Evolutionary conservation across 2,113 vertebrate genomes (phyloP), one percentile per base, ranked within the genome.

Genomic region (Todiramphus chloris): DNA sequence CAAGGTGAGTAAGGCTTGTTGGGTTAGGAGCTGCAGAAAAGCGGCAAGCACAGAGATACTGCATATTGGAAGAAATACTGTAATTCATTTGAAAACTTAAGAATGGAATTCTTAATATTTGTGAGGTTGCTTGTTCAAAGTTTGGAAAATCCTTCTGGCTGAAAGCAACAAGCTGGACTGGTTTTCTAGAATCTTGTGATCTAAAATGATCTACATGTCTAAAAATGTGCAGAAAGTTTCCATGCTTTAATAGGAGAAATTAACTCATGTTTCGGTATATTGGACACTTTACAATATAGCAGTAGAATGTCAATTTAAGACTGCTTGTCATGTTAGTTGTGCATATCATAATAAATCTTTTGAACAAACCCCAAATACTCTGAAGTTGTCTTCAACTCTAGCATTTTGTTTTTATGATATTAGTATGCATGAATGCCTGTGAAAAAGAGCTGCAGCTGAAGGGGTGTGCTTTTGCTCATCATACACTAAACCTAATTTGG

Each of bases 381-480:
- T 82, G 93, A 94, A 97, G 97, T 97, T 94, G 55, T 92, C 94
- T 96, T 93, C 67, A 91, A 76, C 92, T 97, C 53, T 82, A 69
- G 37, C 83, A 59, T 95, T 97, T 91, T 96, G 74, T 77, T 97
- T 97, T 90, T 96, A 87, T 94, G 88, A 78, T 97, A 95, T 97
- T 97, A 97, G 89, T 91, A 96, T 94, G 97, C 87, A 48, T 95
- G 97, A 97, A 91, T 94, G 96, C 48, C 56, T 35, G 23, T 91
- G 96, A 94, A 94, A 93, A 92, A 90, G 94, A 95, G 77, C 59
- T 90, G n/a, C 95, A 96, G 97, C 95, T 98, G 97, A 97, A 97
- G 93, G 93, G 87, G 51, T 96, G 73, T 96, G 86, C 28, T 93
- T 92, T 91, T 94, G 67, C 97, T 97, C 67, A 94, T 97, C 92